phyloP scores from a whole-genome alignment of 2,888 invertebrate genomes.

The Ophion costatus region DNA sequence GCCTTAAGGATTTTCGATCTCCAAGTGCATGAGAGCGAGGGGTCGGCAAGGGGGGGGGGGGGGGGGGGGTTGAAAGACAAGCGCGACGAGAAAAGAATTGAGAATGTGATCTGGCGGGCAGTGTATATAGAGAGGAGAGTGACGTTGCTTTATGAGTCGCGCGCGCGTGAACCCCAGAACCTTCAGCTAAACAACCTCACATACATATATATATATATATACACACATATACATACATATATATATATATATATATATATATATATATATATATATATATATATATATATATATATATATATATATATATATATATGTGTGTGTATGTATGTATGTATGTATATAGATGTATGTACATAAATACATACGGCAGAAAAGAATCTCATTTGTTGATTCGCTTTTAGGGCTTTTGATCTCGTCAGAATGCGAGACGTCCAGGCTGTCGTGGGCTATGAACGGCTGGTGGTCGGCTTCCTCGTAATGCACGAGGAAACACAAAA shows the following conservation, averaged over 20 bases:
- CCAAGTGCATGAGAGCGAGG: background rate
- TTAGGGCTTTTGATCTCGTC: constrained; percentile 78
- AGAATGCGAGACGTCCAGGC: constrained; percentile 77
- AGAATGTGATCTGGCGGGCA: constrained; percentile 68
- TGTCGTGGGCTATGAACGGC: constrained; percentile 66
- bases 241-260: too few species aligned
- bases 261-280: constrained; percentile 59
- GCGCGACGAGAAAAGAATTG: constrained; percentile 69
- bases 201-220: constrained; percentile 67
- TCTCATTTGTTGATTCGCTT: constrained; percentile 75
- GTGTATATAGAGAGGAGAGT: constrained; percentile 63
- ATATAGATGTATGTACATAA: too few species aligned
- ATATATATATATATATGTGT: too few species aligned
- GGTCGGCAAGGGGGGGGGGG: background rate
- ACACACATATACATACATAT: constrained; percentile 51
- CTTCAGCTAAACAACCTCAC: constrained; percentile 58
- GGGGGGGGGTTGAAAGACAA: constrained; percentile 50
- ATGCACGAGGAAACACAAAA: constrained; percentile 71
- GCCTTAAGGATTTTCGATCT: constrained; percentile 37
- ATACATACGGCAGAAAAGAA: constrained; percentile 32
- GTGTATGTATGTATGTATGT: constrained; percentile 66
- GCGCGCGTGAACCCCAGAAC: constrained; percentile 62
- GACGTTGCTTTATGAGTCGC: constrained; percentile 79
- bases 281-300: constrained; percentile 58
- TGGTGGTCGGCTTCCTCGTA: constrained; percentile 72